Conservation (phyloP, 2,113 vertebrate genomes). For the Oxygymnocypris stewartii region DNA sequence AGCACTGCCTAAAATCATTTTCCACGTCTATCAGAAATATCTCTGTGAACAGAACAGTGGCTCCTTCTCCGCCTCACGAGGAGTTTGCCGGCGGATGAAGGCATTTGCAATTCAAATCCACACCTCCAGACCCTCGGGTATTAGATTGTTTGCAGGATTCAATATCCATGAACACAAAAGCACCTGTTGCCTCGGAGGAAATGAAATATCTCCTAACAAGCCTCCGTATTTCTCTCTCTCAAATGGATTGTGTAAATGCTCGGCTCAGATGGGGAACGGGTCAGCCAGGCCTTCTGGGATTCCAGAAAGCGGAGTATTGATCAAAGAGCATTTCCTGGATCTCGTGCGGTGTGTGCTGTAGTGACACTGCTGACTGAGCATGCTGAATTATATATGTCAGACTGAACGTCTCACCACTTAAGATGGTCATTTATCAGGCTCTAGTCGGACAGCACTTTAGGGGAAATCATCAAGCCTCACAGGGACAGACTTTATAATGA, state of each 20-base stretch:
- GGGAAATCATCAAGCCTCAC: background rate
- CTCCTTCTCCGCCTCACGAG: conserved; percentile 2
- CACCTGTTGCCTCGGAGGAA: conserved; percentile 42
- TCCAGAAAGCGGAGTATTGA: conserved; percentile 48
- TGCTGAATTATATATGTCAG: conserved; percentile 31
- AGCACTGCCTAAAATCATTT: conserved; percentile 38
- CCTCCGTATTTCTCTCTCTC: background rate
- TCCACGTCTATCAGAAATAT: conserved; percentile 38
- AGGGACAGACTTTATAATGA: background rate
- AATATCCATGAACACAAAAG: conserved; percentile 44
- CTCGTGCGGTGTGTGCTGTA: background rate
- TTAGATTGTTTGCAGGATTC: conserved; percentile 43
- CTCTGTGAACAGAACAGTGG: background rate
- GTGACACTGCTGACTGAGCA: conserved; percentile 30
- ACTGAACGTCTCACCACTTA: conserved; percentile 34
- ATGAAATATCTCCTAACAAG: conserved; percentile 40
- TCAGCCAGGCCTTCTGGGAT: conserved; percentile 21
- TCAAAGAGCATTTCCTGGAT: conserved; percentile 48
- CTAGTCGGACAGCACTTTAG: conserved; percentile 19
- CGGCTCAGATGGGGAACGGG: conserved; percentile 1
- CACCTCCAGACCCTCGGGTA: conserved; percentile 26
- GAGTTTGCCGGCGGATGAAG: conserved; percentile 7
- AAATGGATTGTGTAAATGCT: conserved; percentile 37
- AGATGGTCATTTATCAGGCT: conserved; percentile 37
- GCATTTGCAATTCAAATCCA: conserved; percentile 58